Evolutionary conservation across 2,888 invertebrate genomes (phyloP).

Genomic region (Yponomeuta malinellus): DNA sequence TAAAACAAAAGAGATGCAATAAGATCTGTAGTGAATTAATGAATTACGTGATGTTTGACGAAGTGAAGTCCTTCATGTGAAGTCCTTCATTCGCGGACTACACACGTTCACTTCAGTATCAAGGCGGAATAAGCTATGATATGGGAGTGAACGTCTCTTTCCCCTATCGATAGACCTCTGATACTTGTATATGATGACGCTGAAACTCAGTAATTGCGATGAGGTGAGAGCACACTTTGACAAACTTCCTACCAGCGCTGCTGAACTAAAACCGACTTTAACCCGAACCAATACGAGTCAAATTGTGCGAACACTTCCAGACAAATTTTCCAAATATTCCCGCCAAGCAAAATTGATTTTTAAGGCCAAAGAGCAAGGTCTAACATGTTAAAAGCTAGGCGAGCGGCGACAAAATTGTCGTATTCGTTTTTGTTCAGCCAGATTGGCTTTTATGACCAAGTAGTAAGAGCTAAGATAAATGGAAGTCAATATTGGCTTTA

Average conservation of each 20-base stretch:
- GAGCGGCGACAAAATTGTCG: neutral
- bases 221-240: neutral
- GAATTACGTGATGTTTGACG: no score
- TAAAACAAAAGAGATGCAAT: no score
- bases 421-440: neutral
- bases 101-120: neutral
- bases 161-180: neutral
- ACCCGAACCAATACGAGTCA: neutral
- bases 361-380: neutral
- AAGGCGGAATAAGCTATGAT: neutral
- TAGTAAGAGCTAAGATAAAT: neutral
- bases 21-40: no score
- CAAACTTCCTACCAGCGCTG: neutral
- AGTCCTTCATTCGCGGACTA: no score
- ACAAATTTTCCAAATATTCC: neutral
- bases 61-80: no score
- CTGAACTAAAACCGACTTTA: neutral
- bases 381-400: neutral
- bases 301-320: neutral
- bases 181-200: neutral
- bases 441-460: neutral
- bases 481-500: neutral
- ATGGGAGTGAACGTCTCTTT: neutral
- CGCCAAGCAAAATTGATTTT: neutral
- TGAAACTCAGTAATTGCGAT: neutral